A percentile compares a stretch with the other conserved stretches of the same genome.
Evolutionary conservation across 2,797 vertebrate genomes (phyloP).

Genomic region (Rhinella marina): DNA sequence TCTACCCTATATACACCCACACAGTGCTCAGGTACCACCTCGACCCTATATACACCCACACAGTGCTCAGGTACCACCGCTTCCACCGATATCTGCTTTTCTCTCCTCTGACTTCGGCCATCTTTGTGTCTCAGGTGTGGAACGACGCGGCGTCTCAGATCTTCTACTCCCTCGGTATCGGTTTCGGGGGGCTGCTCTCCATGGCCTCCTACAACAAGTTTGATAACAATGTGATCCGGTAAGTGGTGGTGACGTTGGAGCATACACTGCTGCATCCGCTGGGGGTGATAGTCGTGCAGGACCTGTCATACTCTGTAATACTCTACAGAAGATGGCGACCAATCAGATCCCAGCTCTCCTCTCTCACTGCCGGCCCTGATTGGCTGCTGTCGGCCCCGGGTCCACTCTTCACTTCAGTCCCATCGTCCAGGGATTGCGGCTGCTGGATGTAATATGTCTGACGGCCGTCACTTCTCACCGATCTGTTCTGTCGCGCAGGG

Average conservation of each 20-base stretch:
- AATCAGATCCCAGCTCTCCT: too few relatives aligned
- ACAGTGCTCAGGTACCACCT: too few relatives aligned
- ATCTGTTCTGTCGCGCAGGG: constrained; percentile 67
- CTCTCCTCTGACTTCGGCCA: not conserved
- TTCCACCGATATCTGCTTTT: not conserved
- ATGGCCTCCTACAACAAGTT: constrained; percentile 88
- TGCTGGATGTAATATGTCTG: not conserved
- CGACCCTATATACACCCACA: too few relatives aligned
- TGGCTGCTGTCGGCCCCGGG: too few relatives aligned
- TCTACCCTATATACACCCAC: too few relatives aligned
- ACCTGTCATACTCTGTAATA: too few relatives aligned
- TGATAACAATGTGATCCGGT: constrained; percentile 87
- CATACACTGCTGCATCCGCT: not conserved
- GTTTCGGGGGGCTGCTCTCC: constrained; percentile 82
- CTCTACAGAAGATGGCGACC: too few relatives aligned
- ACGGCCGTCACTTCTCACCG: not conserved
- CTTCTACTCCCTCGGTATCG: constrained; percentile 85
- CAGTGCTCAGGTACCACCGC: too few relatives aligned
- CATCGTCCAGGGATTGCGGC: too few relatives aligned
- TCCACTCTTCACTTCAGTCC: too few relatives aligned
- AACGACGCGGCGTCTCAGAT: constrained; percentile 86
- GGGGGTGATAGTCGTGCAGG: not conserved
- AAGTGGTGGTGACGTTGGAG: not conserved
- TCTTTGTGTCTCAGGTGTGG: constrained; percentile 78
- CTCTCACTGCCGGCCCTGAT: too few relatives aligned